Percentiles rank a stretch among this genome's conserved stretches.
phyloP scores from a whole-genome alignment of 2,888 invertebrate genomes.

The Megaustenia siamemsis region DNA sequence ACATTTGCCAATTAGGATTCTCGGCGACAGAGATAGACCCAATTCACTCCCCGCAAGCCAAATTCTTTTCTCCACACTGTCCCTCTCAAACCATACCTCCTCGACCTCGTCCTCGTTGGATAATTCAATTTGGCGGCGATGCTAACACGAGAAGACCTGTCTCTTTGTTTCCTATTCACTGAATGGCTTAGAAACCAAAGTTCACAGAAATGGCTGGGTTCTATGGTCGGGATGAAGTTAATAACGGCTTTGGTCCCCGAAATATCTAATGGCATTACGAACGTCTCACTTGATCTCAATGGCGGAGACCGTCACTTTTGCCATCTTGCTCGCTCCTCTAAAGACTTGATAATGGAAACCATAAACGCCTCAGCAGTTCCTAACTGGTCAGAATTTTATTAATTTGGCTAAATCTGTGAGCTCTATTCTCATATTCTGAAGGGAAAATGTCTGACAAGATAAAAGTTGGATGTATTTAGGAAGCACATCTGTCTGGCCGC shows the following conservation, averaged over 20 bases:
- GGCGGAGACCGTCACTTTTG: slow-evolving; percentile 38
- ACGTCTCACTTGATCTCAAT: slow-evolving; percentile 55
- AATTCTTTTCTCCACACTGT: background rate
- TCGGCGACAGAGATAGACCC: slow-evolving; percentile 37
- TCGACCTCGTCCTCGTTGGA: background rate
- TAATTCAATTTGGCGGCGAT: slow-evolving; percentile 41
- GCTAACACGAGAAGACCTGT: background rate
- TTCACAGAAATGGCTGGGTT: slow-evolving; percentile 31
- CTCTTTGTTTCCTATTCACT: slow-evolving; percentile 25
- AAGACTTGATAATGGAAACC: slow-evolving; percentile 40
- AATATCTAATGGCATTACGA: slow-evolving; percentile 56
- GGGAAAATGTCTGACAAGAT: slow-evolving; percentile 20
- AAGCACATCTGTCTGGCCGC: slow-evolving; percentile 29
- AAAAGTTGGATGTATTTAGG: background rate
- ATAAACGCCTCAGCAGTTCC: slow-evolving; percentile 42
- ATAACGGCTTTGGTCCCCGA: slow-evolving; percentile 44
- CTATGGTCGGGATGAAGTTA: slow-evolving; percentile 57
- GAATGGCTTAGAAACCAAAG: slow-evolving; percentile 4
- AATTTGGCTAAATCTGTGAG: slow-evolving; percentile 48
- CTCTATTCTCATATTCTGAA: slow-evolving; percentile 21
- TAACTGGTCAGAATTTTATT: slow-evolving; percentile 47
- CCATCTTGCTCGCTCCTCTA: slow-evolving; percentile 26
- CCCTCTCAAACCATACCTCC: background rate
- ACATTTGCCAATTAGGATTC: slow-evolving; percentile 45
- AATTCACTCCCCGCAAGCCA: slow-evolving; percentile 33